phyloP scores from a whole-genome alignment of 2,797 vertebrate species.

The Esox lucius region DNA sequence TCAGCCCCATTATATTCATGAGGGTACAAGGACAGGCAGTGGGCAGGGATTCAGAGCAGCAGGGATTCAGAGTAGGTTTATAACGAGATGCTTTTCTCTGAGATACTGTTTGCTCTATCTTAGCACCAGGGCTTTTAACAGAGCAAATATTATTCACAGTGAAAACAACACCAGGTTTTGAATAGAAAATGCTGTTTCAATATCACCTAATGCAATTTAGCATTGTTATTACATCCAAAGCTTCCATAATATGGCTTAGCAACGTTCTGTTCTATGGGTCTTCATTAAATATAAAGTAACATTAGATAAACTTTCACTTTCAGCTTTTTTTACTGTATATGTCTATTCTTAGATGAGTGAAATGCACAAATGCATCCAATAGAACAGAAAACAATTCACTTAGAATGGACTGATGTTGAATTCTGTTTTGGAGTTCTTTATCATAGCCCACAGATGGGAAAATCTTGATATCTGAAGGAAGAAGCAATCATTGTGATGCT shows the following conservation, averaged over 20 bases:
- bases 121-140: conserved; percentile 35
- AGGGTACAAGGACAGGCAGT: conserved; percentile 22
- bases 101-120: conserved; percentile 29
- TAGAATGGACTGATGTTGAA: background rate
- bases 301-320: background rate
- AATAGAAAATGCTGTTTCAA: background rate
- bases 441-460: background rate
- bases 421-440: background rate
- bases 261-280: background rate
- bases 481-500: background rate
- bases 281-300: background rate
- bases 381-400: background rate
- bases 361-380: background rate
- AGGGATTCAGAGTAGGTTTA: conserved; percentile 33
- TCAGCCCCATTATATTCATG: conserved; percentile 19
- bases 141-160: conserved; percentile 2
- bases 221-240: background rate
- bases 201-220: background rate
- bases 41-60: conserved; percentile 26
- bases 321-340: background rate
- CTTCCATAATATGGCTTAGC: background rate
- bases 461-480: background rate
- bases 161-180: background rate
- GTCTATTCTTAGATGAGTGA: background rate
- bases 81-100: conserved; percentile 34